A percentile compares a stretch with the other conserved stretches of the same genome.
phyloP scores from a whole-genome alignment of 2,888 invertebrate species.

The Drosophila neonasuta region DNA sequence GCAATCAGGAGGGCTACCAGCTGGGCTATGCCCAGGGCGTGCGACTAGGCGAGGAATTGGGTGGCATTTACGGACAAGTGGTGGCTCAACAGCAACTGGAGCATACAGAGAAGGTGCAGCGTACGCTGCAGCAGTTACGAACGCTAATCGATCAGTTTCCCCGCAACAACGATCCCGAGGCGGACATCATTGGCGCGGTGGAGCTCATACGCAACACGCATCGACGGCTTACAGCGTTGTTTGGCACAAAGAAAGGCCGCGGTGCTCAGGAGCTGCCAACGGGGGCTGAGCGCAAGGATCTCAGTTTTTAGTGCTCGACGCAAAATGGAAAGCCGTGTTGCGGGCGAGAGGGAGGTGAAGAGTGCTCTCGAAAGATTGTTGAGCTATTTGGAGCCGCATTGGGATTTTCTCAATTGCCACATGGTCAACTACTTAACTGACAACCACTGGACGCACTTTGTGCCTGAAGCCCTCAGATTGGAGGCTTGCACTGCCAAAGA shows the following conservation, averaged over 20 bases:
- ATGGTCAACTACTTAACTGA: conserved; percentile 89
- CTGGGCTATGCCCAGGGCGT: conserved; percentile 90
- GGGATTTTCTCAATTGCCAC: conserved; percentile 88
- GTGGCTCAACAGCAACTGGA: conserved; percentile 84
- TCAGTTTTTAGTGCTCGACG: conserved; percentile 59
- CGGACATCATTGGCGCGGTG: conserved; percentile 86
- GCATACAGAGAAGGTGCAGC: conserved; percentile 84
- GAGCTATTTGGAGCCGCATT: conserved; percentile 84
- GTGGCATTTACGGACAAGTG: conserved; percentile 87
- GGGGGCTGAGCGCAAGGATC: conserved; percentile 60
- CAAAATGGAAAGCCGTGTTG: conserved; percentile 38
- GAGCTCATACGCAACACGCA: conserved; percentile 87
- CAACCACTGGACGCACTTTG: conserved; percentile 85
- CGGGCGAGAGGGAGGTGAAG: conserved; percentile 67
- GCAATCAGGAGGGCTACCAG: conserved; percentile 85
- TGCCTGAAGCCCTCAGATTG: conserved; percentile 84
- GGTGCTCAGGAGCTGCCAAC: neutral
- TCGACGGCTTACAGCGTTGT: conserved; percentile 86
- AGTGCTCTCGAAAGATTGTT: conserved; percentile 83
- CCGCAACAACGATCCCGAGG: conserved; percentile 85
- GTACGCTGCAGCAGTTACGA: conserved; percentile 84
- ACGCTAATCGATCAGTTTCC: conserved; percentile 86
- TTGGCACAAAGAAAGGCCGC: conserved; percentile 74
- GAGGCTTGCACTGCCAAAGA: conserved; percentile 83
- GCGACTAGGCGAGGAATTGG: conserved; percentile 89